Conservation (phyloP, 2,888 invertebrate species). For the Tyria jacobaeae region DNA sequence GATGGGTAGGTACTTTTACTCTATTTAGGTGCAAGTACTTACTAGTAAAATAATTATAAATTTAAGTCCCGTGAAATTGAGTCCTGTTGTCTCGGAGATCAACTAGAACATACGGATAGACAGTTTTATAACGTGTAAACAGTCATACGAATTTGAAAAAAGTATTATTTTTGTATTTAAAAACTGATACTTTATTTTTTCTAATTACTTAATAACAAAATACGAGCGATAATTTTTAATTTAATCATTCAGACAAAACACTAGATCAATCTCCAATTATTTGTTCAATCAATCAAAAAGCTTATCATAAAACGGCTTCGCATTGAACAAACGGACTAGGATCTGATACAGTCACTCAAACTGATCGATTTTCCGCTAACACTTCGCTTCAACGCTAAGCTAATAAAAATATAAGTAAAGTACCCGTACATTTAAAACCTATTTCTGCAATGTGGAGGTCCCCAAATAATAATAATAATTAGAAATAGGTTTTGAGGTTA, state of each 20-base stretch:
- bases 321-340: constrained; percentile 23
- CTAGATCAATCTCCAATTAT: constrained; percentile 11
- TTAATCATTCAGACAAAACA: constrained; percentile 4
- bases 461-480: too few species aligned
- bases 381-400: constrained; percentile 9
- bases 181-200: too few species aligned
- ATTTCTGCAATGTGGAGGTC: neutral
- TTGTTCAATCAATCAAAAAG: constrained; percentile 26
- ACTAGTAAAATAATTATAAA: too few species aligned
- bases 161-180: too few species aligned
- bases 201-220: neutral
- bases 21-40: too few species aligned
- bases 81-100: too few species aligned
- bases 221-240: neutral
- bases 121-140: too few species aligned
- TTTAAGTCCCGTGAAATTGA: too few species aligned
- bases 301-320: constrained; percentile 21
- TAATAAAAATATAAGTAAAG: constrained; percentile 10
- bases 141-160: too few species aligned
- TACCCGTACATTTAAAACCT: neutral
- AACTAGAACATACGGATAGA: too few species aligned
- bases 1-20: too few species aligned
- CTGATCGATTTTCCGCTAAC: constrained; percentile 38
- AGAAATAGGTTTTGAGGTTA: too few species aligned
- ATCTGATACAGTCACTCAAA: constrained; percentile 44